Evolutionary conservation across 53 echinoderm and acorn worm species (phyloP).

Genomic region (Temnopleurus reevesii): DNA sequence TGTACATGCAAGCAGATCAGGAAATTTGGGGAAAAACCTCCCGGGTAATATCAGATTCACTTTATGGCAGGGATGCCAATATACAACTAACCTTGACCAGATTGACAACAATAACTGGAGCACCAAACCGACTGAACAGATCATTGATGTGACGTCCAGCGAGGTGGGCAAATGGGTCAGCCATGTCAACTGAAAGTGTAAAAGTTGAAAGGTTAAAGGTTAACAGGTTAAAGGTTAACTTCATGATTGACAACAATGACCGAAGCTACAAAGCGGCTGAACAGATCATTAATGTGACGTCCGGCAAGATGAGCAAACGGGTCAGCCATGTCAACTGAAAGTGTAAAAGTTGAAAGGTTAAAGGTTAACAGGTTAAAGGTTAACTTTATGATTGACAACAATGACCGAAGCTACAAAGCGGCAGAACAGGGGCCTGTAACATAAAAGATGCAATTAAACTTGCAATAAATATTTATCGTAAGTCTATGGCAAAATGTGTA

Average conservation of each 20-base stretch:
- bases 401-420: conserved; percentile 87
- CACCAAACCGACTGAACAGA: conserved; percentile 72
- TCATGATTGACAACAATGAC: conserved; percentile 72
- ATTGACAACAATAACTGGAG: conserved; percentile 86
- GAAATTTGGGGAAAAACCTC: too few relatives aligned
- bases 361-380: background rate
- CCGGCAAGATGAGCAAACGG: conserved; percentile 75
- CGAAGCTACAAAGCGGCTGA: conserved; percentile 82
- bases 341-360: too few relatives aligned
- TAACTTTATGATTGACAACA: conserved; percentile 61
- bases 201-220: background rate
- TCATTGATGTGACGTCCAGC: conserved; percentile 83
- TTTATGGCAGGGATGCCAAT: background rate
- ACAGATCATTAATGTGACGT: conserved; percentile 76
- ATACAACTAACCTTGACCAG: conserved; percentile 82
- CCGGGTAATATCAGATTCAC: too few relatives aligned
- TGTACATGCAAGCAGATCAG: too few relatives aligned
- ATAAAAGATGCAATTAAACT: too few relatives aligned
- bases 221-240: background rate
- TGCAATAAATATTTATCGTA: too few relatives aligned
- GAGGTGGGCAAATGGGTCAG: conserved; percentile 79
- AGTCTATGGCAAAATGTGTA: too few relatives aligned
- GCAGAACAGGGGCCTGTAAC: too few relatives aligned
- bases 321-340: conserved; percentile 90
- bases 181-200: conserved; percentile 79